These are phyloP conservation scores for Stenurella melanura DNA, from an alignment of 2,888 invertebrate species.

Conservation along the genomic window DNA sequence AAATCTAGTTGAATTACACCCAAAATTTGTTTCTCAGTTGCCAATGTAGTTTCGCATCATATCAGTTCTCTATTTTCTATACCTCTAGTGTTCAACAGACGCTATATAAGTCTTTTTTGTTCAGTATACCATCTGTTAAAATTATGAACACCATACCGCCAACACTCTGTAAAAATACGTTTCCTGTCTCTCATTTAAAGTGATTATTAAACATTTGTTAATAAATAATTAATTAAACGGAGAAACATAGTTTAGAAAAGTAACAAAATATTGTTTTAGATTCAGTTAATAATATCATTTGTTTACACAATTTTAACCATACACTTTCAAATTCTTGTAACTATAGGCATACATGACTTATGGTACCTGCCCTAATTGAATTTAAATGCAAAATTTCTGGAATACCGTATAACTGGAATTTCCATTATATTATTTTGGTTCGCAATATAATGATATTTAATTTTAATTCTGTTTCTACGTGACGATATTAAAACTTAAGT, in stretches of 20 bases:
- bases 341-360: not conserved
- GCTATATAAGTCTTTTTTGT: too few relatives aligned
- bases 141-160: too few relatives aligned
- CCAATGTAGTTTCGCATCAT: too few relatives aligned
- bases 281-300: too few relatives aligned
- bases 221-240: not conserved
- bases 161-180: too few relatives aligned
- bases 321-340: not conserved
- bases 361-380: not conserved
- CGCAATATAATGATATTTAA: conserved; percentile 4
- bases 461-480: conserved; percentile 14
- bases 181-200: too few relatives aligned
- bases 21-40: too few relatives aligned
- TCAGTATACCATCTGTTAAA: too few relatives aligned
- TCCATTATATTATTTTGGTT: conserved; percentile 1
- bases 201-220: too few relatives aligned
- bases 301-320: not conserved
- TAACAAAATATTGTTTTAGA: not conserved
- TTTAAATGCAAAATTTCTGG: not conserved
- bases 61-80: too few relatives aligned
- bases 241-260: not conserved
- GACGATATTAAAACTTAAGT: conserved; percentile 21
- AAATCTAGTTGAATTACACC: too few relatives aligned
- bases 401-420: not conserved
- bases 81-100: too few relatives aligned